These are phyloP conservation scores for Rousettus leschenaultii DNA, from an alignment of 2,113 vertebrate genomes.

Conservation along the genomic window DNA sequence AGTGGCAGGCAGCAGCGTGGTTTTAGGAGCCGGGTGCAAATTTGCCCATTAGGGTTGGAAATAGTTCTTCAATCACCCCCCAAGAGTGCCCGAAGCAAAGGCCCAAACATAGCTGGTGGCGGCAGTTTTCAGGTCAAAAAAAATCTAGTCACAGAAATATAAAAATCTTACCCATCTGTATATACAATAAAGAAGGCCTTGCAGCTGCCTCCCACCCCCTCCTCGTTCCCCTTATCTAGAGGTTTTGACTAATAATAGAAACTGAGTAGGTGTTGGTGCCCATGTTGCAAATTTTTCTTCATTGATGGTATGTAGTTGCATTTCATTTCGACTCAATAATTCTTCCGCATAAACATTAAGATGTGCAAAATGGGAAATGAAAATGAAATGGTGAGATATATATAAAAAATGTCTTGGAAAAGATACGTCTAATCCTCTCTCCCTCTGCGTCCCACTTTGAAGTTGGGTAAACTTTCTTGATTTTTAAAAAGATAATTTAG, in stretches of 20 bases:
- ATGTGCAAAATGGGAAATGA: background rate
- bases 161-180: background rate
- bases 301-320: background rate
- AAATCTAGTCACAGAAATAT: background rate
- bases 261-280: background rate
- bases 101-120: background rate
- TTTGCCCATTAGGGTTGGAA: background rate
- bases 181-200: background rate
- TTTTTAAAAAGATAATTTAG: background rate
- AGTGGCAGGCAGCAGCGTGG: background rate
- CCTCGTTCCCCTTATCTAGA: background rate
- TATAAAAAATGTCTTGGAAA: background rate
- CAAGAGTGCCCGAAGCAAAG: slow-evolving; percentile 12
- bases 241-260: background rate
- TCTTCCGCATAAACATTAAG: background rate
- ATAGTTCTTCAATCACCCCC: background rate
- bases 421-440: background rate
- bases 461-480: background rate
- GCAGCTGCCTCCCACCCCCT: accelerated
- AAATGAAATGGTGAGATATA: background rate
- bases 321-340: background rate
- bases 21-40: background rate
- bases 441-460: background rate
- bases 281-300: background rate
- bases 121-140: slow-evolving; percentile 26